Evolutionary conservation across 2,888 invertebrate genomes (phyloP).

Genomic region (Athalia cordata): DNA sequence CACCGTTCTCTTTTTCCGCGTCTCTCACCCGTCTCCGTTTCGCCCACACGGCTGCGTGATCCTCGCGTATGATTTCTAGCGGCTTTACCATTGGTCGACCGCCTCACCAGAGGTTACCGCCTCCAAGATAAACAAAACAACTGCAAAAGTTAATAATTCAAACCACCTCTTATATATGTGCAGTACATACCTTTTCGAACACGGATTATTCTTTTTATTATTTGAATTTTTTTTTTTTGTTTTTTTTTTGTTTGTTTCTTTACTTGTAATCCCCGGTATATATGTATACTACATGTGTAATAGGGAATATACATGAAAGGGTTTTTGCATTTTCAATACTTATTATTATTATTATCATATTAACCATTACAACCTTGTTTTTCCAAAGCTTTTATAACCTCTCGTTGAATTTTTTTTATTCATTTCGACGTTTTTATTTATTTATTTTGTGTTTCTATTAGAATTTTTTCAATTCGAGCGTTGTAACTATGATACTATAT

Average conservation of each 20-base stretch:
- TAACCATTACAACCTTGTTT: too few relatives aligned
- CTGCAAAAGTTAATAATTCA: conserved; percentile 43
- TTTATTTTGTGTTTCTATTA: too few relatives aligned
- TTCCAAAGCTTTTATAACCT: too few relatives aligned
- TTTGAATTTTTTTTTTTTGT: background rate
- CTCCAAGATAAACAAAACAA: conserved; percentile 63
- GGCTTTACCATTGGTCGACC: conserved; percentile 65
- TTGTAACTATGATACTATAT: too few relatives aligned
- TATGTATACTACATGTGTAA: background rate
- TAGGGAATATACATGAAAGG: too few relatives aligned
- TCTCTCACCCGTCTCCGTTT: conserved; percentile 30
- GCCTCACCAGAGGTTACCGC: conserved; percentile 61
- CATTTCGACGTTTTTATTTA: too few relatives aligned
- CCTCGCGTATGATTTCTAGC: conserved; percentile 70
- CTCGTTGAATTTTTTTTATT: too few relatives aligned
- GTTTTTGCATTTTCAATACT: background rate
- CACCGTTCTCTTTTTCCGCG: conserved; percentile 7
- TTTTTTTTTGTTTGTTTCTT: background rate
- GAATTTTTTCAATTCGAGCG: too few relatives aligned
- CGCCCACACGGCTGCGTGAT: conserved; percentile 56
- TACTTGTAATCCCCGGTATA: background rate
- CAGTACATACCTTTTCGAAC: conserved; percentile 15
- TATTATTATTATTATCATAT: background rate
- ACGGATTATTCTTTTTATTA: background rate
- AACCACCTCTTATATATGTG: background rate